Evolutionary conservation across 2,888 invertebrate genomes (phyloP), one percentile per base, ranked within the genome.

Genomic region (Patella ulyssiponensis): DNA sequence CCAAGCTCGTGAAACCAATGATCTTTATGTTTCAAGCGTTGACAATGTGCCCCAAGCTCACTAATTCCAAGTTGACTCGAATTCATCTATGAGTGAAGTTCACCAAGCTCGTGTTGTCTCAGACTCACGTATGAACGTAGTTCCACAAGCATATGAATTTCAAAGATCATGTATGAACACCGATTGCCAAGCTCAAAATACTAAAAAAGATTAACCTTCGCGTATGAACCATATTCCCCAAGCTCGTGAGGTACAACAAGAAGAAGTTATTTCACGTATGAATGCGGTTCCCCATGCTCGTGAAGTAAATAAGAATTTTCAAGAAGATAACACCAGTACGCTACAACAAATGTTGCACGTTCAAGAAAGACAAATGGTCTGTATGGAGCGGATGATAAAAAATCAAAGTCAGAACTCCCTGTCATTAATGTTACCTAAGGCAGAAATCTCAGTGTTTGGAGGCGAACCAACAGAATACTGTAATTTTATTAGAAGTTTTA

Each of bases 351-450:
- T 58, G 58, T 58, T 58, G 15, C 58, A 7, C 7, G 58, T 58
- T 58, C 58, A 58, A 58, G 58, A 58, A 15, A 58, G 58, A 58
- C 58, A 58, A 20, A 58, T 58, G 58, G 58, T 58, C 15, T 58
- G 58, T 58, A 58, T 58, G 58, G 58, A 58, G 15, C 17, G 58
- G 20, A n/a, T 58, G 58, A 58, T 58, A 12, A 58, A 1, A n/a
- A 58, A 20, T 58, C n/a, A 58, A 58, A 58, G 20, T 15, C 1
- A 58, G 15, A 58, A 20, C 20, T 58, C 58, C 17, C 7, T 58
- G 58, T 58, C n/a, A 1, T 58, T 58, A 58, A 58, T n/a, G 5
- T 11, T 58, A n/a, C 58, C 11, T 12, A 58, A 58, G 58, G 58
- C 58, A n/a, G 58, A 58, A 58, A 9, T 58, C 15, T 9, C 58